phyloP scores from a whole-genome alignment of 2,113 vertebrate genomes.

The Cathartes aura region DNA sequence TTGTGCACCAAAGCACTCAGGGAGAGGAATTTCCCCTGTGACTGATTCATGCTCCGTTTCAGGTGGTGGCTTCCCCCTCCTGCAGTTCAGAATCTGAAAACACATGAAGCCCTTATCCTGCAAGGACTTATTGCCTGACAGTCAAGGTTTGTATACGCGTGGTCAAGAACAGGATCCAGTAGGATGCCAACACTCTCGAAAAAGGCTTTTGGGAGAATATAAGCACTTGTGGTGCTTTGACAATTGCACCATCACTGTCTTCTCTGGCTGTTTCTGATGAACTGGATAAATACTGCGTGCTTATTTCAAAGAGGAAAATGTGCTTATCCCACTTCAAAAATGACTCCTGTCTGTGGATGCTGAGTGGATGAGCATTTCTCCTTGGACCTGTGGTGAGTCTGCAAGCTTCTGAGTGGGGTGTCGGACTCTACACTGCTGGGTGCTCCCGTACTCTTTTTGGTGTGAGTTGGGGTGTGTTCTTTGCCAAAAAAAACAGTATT shows the following conservation, averaged over 20 bases:
- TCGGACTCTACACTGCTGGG: background rate
- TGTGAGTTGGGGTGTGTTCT: background rate
- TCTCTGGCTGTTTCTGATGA: background rate
- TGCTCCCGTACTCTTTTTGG: background rate
- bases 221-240: background rate
- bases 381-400: background rate
- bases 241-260: too few species aligned
- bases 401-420: too few species aligned
- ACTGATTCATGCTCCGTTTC: background rate
- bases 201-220: background rate
- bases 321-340: background rate
- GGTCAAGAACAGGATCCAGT: background rate
- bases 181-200: background rate
- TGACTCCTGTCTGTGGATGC: background rate
- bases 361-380: rapidly evolving
- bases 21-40: background rate
- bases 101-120: background rate
- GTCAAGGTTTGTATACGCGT: too few species aligned
- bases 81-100: background rate
- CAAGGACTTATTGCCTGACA: background rate
- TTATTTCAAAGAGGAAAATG: background rate
- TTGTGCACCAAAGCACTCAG: background rate
- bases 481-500: background rate
- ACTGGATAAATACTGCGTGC: background rate
- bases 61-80: background rate